Conservation (phyloP, 2,888 invertebrate species). For the Thumatha senex region DNA sequence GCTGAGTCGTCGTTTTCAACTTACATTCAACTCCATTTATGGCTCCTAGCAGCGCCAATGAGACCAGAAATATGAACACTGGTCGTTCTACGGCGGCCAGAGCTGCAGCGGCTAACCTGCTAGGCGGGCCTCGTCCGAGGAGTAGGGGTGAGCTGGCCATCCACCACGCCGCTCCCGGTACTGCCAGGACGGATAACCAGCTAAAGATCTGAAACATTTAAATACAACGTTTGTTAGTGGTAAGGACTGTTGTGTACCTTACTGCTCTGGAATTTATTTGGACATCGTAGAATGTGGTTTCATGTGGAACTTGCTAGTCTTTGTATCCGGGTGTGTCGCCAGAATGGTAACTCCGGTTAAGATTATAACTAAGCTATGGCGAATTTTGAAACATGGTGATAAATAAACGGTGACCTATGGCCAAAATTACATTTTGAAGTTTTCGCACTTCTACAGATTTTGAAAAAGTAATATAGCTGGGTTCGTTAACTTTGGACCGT, state of each 20-base stretch:
- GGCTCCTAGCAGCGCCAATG: slow-evolving; percentile 61
- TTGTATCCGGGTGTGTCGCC: too few species aligned
- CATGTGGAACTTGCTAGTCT: too few species aligned
- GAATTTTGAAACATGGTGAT: too few species aligned
- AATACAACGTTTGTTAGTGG: neutral
- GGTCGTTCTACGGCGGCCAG: slow-evolving; percentile 69
- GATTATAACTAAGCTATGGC: too few species aligned
- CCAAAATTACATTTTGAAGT: too few species aligned
- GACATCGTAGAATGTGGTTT: too few species aligned
- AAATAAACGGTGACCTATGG: too few species aligned
- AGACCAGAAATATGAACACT: slow-evolving; percentile 59
- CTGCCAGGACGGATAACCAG: slow-evolving; percentile 50
- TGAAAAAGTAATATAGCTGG: too few species aligned
- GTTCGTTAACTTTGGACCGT: too few species aligned
- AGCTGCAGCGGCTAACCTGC: slow-evolving; percentile 51
- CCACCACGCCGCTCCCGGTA: slow-evolving; percentile 62
- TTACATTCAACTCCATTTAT: slow-evolving; percentile 64
- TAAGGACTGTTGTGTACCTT: neutral
- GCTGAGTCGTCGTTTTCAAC: slow-evolving; percentile 18
- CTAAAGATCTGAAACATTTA: slow-evolving; percentile 54
- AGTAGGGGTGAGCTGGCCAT: slow-evolving; percentile 54
- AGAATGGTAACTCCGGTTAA: too few species aligned
- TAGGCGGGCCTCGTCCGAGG: slow-evolving; percentile 49
- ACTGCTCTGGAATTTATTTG: neutral
- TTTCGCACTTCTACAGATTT: too few species aligned